Evolutionary conservation across 2,113 vertebrate genomes (phyloP).

Genomic region (Eupsittula cactorum): DNA sequence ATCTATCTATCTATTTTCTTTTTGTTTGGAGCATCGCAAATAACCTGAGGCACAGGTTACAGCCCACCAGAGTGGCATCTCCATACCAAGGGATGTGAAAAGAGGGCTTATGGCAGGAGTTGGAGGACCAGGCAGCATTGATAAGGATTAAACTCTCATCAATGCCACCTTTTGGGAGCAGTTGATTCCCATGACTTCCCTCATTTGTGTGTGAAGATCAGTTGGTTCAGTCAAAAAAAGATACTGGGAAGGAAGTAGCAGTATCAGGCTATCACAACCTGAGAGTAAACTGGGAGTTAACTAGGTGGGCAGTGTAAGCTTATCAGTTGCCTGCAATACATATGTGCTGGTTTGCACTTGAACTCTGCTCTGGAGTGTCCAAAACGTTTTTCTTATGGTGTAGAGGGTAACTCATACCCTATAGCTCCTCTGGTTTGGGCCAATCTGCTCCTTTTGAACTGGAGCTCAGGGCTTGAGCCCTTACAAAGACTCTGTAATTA

Average conservation of each 20-base stretch:
- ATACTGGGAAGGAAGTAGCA: neutral
- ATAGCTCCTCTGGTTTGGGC: neutral
- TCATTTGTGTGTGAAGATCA: neutral
- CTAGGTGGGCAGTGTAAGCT: neutral
- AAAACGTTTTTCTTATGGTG: neutral
- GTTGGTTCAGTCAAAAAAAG: neutral
- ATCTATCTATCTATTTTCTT: neutral
- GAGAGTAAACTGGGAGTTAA: neutral
- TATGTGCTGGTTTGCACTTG: neutral
- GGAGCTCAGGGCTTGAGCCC: neutral
- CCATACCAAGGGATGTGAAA: neutral
- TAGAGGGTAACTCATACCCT: neutral
- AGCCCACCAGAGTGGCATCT: neutral
- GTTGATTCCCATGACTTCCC: neutral
- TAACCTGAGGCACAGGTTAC: neutral
- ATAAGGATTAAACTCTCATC: neutral
- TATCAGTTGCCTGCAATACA: fast-evolving
- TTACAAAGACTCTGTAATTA: neutral
- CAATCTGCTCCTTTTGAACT: neutral
- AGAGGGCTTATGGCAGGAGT: neutral
- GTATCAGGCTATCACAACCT: neutral
- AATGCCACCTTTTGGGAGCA: neutral
- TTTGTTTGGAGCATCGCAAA: neutral
- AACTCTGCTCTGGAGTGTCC: neutral
- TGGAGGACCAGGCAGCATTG: neutral